Evolutionary conservation across 2,797 vertebrate species (phyloP), one percentile per base, ranked within the genome.

Genomic region (Ctenopoma kingsleyae): DNA sequence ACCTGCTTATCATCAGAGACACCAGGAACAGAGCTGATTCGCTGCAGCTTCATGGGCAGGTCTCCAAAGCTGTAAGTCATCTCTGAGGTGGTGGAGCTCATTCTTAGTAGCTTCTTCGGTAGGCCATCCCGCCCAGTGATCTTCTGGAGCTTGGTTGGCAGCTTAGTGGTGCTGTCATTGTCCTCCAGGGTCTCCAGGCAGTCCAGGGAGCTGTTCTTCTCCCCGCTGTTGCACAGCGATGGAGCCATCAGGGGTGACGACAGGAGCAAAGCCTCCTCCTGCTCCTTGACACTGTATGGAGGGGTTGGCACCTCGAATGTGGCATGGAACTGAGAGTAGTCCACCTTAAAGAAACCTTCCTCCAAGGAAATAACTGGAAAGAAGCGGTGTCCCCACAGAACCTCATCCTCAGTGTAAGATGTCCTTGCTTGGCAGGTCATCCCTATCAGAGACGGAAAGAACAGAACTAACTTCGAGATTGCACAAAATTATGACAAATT

Each of bases 351-450:
- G 93, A 99, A 99, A 9, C 98, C 98, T 51, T 99, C 98, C 81
- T 99, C 98, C 91, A 99, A 90, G 85, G 98, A 99, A 89, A 99
- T 99, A 2, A 99, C 98, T 0, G 98, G 98, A 65, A 95, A 99
- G 94, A 99, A 99, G 11, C 98, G 97, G 23, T 99, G 97, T 78
- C 98, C 98, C 98, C 98, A 99, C 32, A 99, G 94, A 83, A 99
- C 98, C 92, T 99, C 98, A 6, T 99, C 98, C 88, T 99, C 98
- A 0, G 98, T 99, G 75, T 99, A 99, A 4, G 98, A 99, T 0
- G 98, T 99, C 93, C 98, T 94, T 53, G 98, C 98, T 89, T 99
- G 98, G 92, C 98, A 99, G 44, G 98, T 99, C 98, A 99, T 99
- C 69, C 98, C 98, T 99, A 91, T 76, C 25, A 32, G 61, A 54